Conservation (phyloP, 1,140 invertebrate genomes). For the Pseudobourletiella spinata region DNA sequence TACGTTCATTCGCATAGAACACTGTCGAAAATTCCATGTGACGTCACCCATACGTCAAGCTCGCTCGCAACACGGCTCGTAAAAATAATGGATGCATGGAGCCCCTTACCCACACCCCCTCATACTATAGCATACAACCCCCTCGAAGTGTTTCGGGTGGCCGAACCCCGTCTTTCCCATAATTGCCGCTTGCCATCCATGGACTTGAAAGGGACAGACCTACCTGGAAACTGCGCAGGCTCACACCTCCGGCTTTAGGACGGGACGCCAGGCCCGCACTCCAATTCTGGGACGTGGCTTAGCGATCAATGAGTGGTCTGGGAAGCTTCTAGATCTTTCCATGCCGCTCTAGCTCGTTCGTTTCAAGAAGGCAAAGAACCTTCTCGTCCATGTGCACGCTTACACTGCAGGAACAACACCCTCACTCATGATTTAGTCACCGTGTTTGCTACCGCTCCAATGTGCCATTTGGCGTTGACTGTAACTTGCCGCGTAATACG, state of each 20-base stretch:
- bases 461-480: too few relatives aligned
- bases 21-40: conserved; percentile 20
- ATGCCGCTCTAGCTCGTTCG: neutral
- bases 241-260: neutral
- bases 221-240: neutral
- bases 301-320: neutral
- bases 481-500: too few relatives aligned
- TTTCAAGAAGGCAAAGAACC: too few relatives aligned
- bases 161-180: neutral
- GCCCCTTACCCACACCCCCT: too few relatives aligned
- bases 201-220: neutral
- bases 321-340: neutral
- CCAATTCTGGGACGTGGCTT: too few relatives aligned
- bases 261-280: neutral
- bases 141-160: too few relatives aligned
- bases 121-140: too few relatives aligned
- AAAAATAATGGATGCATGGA: too few relatives aligned
- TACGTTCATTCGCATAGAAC: conserved; percentile 7
- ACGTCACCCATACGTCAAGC: conserved; percentile 13
- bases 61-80: neutral
- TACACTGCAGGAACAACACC: too few relatives aligned
- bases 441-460: too few relatives aligned
- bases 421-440: too few relatives aligned
- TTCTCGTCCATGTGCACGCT: too few relatives aligned
- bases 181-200: neutral